A percentile compares a stretch with the other conserved stretches of the same genome.
These are phyloP conservation scores for Synodontis membranacea DNA, from an alignment of 2,113 vertebrate genomes.

Conservation along the genomic window DNA sequence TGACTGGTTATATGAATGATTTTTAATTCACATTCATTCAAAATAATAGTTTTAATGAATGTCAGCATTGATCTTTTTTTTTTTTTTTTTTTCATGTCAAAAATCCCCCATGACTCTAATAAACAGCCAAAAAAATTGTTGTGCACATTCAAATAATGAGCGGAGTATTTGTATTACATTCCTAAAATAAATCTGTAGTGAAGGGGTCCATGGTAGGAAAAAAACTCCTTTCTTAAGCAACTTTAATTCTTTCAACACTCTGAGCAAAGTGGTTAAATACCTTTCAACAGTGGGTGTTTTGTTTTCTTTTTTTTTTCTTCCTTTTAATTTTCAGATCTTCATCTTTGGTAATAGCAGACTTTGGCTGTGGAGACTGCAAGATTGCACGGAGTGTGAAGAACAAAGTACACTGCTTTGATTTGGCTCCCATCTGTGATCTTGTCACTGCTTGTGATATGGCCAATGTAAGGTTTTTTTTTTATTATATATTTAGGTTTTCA, in stretches of 20 bases:
- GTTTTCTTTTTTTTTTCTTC: neutral
- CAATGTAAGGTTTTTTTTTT: slow-evolving; percentile 71
- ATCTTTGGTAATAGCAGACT: slow-evolving; percentile 88
- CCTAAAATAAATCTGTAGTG: too few relatives aligned
- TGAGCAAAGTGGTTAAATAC: neutral
- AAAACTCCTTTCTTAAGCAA: too few relatives aligned
- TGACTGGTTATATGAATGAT: neutral
- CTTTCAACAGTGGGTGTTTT: neutral
- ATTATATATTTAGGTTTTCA: too few relatives aligned
- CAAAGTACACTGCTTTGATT: slow-evolving; percentile 87
- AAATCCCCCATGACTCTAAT: neutral
- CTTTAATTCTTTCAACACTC: neutral
- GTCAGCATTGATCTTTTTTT: too few relatives aligned
- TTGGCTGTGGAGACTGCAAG: slow-evolving; percentile 91
- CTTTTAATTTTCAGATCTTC: slow-evolving; percentile 69
- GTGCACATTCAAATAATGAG: neutral
- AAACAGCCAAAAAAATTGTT: neutral
- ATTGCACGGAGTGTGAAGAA: slow-evolving; percentile 83
- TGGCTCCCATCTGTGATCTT: slow-evolving; percentile 79
- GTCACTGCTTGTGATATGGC: slow-evolving; percentile 93
- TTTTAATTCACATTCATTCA: neutral
- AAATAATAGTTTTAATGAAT: neutral
- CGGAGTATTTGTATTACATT: neutral
- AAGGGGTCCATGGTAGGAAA: too few relatives aligned
- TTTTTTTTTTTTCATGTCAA: too few relatives aligned